phyloP scores from a whole-genome alignment of 2,888 invertebrate species.

The Leptinotarsa rubiginosa region DNA sequence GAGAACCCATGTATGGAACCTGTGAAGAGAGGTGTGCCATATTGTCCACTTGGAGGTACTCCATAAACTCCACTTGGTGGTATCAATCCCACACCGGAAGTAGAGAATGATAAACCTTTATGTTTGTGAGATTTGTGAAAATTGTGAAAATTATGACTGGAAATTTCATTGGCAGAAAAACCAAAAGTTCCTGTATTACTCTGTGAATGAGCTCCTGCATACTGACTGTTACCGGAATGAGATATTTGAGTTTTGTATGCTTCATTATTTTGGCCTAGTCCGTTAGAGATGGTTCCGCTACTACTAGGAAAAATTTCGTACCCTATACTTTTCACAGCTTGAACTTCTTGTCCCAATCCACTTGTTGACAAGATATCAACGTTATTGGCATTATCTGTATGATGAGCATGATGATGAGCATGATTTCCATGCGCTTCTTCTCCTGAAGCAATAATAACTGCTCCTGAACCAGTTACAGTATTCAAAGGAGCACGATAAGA shows the following conservation, averaged over 20 bases:
- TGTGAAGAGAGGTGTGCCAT: constrained; percentile 63
- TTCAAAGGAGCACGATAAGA: constrained; percentile 70
- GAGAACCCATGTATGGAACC: constrained; percentile 49
- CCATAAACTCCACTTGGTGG: constrained; percentile 75
- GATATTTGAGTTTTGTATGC: constrained; percentile 31
- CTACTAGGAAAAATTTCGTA: constrained; percentile 62
- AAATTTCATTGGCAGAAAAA: constrained; percentile 31
- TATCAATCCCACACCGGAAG: constrained; percentile 66
- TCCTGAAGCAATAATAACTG: constrained; percentile 60
- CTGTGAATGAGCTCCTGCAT: constrained; percentile 62
- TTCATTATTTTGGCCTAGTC: not conserved
- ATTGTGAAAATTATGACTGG: constrained; percentile 35
- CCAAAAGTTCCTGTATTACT: constrained; percentile 57
- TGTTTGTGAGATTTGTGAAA: constrained; percentile 43
- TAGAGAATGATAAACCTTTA: constrained; percentile 47
- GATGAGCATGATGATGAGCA: constrained; percentile 7
- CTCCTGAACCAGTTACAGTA: constrained; percentile 64
- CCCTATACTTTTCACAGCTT: constrained; percentile 66
- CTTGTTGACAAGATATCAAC: constrained; percentile 30
- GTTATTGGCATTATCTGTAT: constrained; percentile 37
- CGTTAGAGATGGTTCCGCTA: constrained; percentile 27
- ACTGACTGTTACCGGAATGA: constrained; percentile 60
- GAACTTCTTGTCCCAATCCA: constrained; percentile 53
- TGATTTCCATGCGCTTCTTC: constrained; percentile 55
- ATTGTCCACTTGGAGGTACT: constrained; percentile 69